Base-by-base conservation (phyloP, 2,888 invertebrate species). In the Iphiclides podalirius region DNA sequence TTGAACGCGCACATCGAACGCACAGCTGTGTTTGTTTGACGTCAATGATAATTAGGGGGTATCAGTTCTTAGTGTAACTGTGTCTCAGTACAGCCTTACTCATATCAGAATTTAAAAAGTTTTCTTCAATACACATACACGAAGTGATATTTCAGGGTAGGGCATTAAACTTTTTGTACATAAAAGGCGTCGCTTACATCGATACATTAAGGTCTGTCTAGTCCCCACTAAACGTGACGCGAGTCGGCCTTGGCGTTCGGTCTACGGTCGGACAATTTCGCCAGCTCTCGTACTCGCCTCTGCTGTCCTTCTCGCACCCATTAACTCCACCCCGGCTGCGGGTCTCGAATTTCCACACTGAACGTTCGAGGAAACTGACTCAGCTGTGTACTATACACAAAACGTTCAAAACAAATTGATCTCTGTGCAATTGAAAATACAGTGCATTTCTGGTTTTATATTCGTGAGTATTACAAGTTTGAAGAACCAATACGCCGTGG, bases 181-280 rank as follows among this genome's bases (percentile, higher is more conserved):
- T 64, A 64, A 58, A 45, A 47, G 28, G 31, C 48, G 34, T 55
- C 62, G 62, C 61, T 52, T 68, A 51, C 52, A 54, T 52, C 46
- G 38, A 67, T 68, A 70, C 67, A 66, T 67, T 67, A 62, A 72
- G 77, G 75, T 70, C 75, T 63, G 81, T 85, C 85, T 83, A 79
- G 81, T 76, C 76, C 77, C 72, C 72, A 79, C 78, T 61, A 79
- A 81, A 77, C 79, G 80, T 86, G 85, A 86, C 84, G 79, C 69
- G 67, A 70, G 71, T 65, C 82, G 85, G 84, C 86, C 87, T 87
- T 87, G 85, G 77, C 72, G 73, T 64, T 83, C 84, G 85, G 75
- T 64, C 60, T 66, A 59, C 70, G 62, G 55, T 83, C 85, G 84
- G 72, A 60, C 58, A 64, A 53, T 62, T 53, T 78, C 85, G 85